Percentiles rank a stretch among this genome's conserved stretches.
Evolutionary conservation across 2,113 vertebrate genomes (phyloP).

Genomic region (Herpailurus yagouaroundi): DNA sequence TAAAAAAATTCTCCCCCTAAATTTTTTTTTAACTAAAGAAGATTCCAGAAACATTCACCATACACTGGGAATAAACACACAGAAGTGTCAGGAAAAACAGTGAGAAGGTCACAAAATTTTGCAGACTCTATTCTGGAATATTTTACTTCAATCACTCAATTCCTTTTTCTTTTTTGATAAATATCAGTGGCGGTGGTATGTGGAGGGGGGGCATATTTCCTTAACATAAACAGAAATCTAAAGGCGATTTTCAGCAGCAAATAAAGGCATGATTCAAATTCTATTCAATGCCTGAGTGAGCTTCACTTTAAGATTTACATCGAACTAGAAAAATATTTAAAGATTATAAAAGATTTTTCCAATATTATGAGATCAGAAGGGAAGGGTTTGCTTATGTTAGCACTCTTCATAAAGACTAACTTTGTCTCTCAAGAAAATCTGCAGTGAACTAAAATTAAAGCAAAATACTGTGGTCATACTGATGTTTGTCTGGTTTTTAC

Average conservation of each 20-base stretch:
- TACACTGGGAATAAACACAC: neutral
- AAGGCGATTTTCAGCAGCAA: slow-evolving; percentile 75
- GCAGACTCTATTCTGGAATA: slow-evolving; percentile 29
- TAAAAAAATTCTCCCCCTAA: neutral
- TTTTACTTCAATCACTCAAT: slow-evolving; percentile 43
- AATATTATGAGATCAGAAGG: slow-evolving; percentile 80
- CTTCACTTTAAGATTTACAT: slow-evolving; percentile 75
- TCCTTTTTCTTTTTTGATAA: slow-evolving; percentile 30
- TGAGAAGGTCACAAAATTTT: slow-evolving; percentile 21
- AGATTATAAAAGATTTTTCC: slow-evolving; percentile 76
- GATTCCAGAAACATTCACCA: slow-evolving; percentile 29
- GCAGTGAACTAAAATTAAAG: slow-evolving; percentile 77
- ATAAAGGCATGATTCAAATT: slow-evolving; percentile 79
- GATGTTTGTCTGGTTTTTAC: slow-evolving; percentile 79
- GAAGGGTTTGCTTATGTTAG: slow-evolving; percentile 82
- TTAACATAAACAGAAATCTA: slow-evolving; percentile 63
- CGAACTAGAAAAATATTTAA: slow-evolving; percentile 73
- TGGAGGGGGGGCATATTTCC: neutral
- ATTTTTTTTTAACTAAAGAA: neutral
- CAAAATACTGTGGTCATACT: slow-evolving; percentile 84
- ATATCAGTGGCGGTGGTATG: neutral
- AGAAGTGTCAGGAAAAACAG: neutral
- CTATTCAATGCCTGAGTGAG: slow-evolving; percentile 67
- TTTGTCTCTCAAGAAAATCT: slow-evolving; percentile 81
- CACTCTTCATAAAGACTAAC: slow-evolving; percentile 81